Conservation (phyloP, 2,888 invertebrate species). For the Agrochola lota region DNA sequence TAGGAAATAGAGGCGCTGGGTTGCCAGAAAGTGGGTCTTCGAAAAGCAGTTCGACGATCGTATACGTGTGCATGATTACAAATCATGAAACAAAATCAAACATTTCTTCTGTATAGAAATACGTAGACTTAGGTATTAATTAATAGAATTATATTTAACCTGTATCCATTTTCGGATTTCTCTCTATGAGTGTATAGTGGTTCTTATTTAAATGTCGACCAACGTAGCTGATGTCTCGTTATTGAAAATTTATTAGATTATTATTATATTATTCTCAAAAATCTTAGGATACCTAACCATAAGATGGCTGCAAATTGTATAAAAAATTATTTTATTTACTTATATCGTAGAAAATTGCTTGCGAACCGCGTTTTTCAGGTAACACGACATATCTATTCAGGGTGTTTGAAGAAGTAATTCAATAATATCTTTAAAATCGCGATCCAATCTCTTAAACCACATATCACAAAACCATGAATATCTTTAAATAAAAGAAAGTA, state of each 20-base stretch:
- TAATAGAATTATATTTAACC: slow-evolving; percentile 90
- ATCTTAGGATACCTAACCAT: slow-evolving; percentile 88
- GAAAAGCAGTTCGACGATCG: slow-evolving; percentile 88
- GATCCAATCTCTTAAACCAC: slow-evolving; percentile 74
- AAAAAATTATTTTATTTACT: slow-evolving; percentile 89
- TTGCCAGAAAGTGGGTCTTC: slow-evolving; percentile 85
- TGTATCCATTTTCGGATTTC: slow-evolving; percentile 90
- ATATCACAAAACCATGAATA: slow-evolving; percentile 85
- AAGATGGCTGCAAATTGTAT: slow-evolving; percentile 90
- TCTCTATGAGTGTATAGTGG: slow-evolving; percentile 91
- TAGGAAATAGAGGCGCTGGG: slow-evolving; percentile 77
- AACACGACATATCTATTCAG: slow-evolving; percentile 87
- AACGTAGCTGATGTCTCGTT: slow-evolving; percentile 90
- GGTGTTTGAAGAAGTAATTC: slow-evolving; percentile 77
- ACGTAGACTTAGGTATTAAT: slow-evolving; percentile 88
- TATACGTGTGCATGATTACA: slow-evolving; percentile 90
- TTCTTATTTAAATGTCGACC: slow-evolving; percentile 90
- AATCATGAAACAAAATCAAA: slow-evolving; percentile 87
- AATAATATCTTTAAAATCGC: slow-evolving; percentile 73
- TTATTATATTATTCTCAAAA: slow-evolving; percentile 88
- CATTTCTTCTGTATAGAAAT: slow-evolving; percentile 88
- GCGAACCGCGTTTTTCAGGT: slow-evolving; percentile 81
- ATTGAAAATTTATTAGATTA: slow-evolving; percentile 90
- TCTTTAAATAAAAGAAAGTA: slow-evolving; percentile 80
- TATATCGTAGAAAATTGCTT: slow-evolving; percentile 88